Conservation (phyloP, 2,797 vertebrate genomes). For the Danio albolineatus region DNA sequence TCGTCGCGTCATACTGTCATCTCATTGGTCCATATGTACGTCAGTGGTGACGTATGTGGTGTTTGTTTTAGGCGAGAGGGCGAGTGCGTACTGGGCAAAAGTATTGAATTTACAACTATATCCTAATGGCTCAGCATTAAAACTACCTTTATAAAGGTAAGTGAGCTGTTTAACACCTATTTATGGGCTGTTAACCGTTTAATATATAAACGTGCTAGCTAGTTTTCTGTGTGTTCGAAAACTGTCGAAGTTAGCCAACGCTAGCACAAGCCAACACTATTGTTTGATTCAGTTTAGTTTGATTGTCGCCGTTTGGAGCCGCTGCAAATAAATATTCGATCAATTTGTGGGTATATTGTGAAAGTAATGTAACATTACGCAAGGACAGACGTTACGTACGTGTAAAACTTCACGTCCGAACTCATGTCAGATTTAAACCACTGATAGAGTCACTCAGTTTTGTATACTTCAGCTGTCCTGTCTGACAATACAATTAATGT, state of each 20-base stretch:
- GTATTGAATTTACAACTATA: not conserved
- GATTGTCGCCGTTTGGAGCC: too few species aligned
- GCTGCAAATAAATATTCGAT: not conserved
- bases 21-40: slow-evolving; percentile 28
- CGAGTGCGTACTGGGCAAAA: not conserved
- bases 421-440: not conserved
- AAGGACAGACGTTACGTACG: not conserved
- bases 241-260: not conserved
- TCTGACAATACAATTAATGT: not conserved
- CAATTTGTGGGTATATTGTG: not conserved
- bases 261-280: slow-evolving; percentile 22
- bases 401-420: not conserved
- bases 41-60: not conserved
- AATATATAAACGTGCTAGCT: not conserved
- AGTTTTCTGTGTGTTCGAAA: not conserved
- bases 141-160: slow-evolving; percentile 20
- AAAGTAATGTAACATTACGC: not conserved
- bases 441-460: not conserved
- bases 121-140: slow-evolving; percentile 6
- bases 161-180: not conserved
- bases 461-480: not conserved
- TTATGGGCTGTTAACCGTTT: not conserved
- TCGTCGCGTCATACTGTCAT: not conserved
- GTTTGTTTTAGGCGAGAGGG: not conserved
- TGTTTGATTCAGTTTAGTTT: slow-evolving; percentile 5